Evolutionary conservation across 2,888 invertebrate species (phyloP), one percentile per base, ranked within the genome.

Genomic region (Drosophila demipolita): DNA sequence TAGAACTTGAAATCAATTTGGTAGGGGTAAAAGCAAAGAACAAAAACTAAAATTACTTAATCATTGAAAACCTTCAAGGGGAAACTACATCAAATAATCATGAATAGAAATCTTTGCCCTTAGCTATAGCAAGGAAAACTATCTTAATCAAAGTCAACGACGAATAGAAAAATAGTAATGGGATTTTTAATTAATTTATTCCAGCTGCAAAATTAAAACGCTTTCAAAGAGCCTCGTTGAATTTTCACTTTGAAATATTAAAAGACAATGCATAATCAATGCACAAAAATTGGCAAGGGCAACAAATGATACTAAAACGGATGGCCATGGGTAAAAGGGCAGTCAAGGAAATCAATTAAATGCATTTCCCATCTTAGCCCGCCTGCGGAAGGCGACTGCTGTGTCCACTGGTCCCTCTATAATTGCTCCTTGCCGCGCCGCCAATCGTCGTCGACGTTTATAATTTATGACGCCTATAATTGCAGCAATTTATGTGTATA

Each of bases 391-490:
- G 29, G 29, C 29, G 29, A 29, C 29, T 5, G 60, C 61, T 29
- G 45, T 40, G 32, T 23, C 20, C 48, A 29, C 32, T 49, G 33
- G n/a, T 32, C 6, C 20, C 7, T 1, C 17, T 8, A 36, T 17
- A 8, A 17, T 23, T 57, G 20, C 45, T 58, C 8, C 23, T 23
- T 23, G 23, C 9, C 40, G 40, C n/a, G 40, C 36, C 45, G 42
- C 57, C 68, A 73, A 70, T 67, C 65, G 66, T 32, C 57, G 73
- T 50, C 70, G 71, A 66, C 75, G 75, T 72, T 80, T 80, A 80
- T 89, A 87, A 87, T 89, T 87, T 89, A 89, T 87, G 80, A 75
- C 89, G 89, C 73, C 85, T 83, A 89, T 87, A 87, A 89, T 89
- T 87, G 85, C 89, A 78, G 87, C 87, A 83, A 87, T 85, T 87